Percentiles rank a stretch among this genome's conserved stretches.
Evolutionary conservation across 2,888 invertebrate species (phyloP).

Genomic region (Augiades crinisus): DNA sequence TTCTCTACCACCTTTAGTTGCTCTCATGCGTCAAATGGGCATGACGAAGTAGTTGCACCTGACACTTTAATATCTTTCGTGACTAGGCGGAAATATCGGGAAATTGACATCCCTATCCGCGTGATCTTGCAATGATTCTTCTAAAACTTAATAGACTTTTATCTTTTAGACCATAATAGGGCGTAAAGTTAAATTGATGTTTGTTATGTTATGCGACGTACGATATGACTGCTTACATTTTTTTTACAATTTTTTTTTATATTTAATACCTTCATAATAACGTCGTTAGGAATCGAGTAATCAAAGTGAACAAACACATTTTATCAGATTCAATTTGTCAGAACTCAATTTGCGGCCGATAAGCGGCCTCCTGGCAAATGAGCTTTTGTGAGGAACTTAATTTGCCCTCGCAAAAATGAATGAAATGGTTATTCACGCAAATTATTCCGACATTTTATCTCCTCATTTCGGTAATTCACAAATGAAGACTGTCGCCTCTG

Average conservation of each 20-base stretch:
- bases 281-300: background rate
- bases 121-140: background rate
- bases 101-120: background rate
- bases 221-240: too few species aligned
- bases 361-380: slow-evolving; percentile 5
- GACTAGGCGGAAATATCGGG: background rate
- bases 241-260: too few species aligned
- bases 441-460: slow-evolving; percentile 4
- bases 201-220: too few species aligned
- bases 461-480: background rate
- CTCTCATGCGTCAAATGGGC: background rate
- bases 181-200: background rate
- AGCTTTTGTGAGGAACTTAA: slow-evolving; percentile 4
- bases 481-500: background rate
- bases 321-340: slow-evolving; percentile 6
- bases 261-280: too few species aligned
- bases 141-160: background rate
- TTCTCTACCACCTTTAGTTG: too few species aligned
- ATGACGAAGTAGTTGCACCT: background rate
- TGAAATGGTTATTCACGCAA: slow-evolving; percentile 5
- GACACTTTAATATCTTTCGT: background rate
- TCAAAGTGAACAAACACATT: background rate
- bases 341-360: slow-evolving; percentile 6
- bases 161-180: background rate
- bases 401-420: too few species aligned